Evolutionary conservation across 2,888 invertebrate species (phyloP), one percentile per base, ranked within the genome.

Genomic region (Erebia ligea): DNA sequence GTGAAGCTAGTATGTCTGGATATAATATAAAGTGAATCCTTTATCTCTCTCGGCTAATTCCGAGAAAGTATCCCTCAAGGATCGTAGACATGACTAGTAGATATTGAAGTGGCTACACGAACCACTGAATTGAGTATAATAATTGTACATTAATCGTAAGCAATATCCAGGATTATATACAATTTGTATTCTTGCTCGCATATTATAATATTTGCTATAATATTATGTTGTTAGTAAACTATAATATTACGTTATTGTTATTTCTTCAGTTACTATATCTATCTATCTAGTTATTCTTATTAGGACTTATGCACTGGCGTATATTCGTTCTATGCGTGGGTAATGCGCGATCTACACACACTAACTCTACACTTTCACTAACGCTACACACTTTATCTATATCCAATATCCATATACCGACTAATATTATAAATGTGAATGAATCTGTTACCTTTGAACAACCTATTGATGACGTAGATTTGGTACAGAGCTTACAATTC

Each of bases 1-100:
- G 42, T 73, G 17, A 66, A 65, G 57, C 67, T 54, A 56, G 56
- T 65, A 48, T 67, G 64, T 66, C 62, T 58, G 50, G 57, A 68
- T 61, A 67, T 69, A 72, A 70, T 72, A 69, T 65, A n/a, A 65
- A 72, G 64, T 72, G 56, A 52, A 50, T 71, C 67, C 64, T 56
- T 62, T 70, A 65, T 68, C 62, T 64, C 74, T 21, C 48, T 21
- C 21, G 13, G 54, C 57, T 65, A 61, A 54, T 69, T 62, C 54
- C 54, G 65, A 64, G 69, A 50, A 63, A 50, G 66, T 56, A 59
- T 69, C 73, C 58, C 71, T 34, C n/a, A 71, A 59, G 73, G 57
- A 73, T 67, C 69, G 71, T 67, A 66, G 40, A 54, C 57, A 63
- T 34, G 63, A 64, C 63, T 71, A 67, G 59, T 13, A 48, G 62